A percentile compares a stretch with the other conserved stretches of the same genome.
Evolutionary conservation across 2,113 vertebrate species (phyloP).

Genomic region (Trochalopteron elliotii): DNA sequence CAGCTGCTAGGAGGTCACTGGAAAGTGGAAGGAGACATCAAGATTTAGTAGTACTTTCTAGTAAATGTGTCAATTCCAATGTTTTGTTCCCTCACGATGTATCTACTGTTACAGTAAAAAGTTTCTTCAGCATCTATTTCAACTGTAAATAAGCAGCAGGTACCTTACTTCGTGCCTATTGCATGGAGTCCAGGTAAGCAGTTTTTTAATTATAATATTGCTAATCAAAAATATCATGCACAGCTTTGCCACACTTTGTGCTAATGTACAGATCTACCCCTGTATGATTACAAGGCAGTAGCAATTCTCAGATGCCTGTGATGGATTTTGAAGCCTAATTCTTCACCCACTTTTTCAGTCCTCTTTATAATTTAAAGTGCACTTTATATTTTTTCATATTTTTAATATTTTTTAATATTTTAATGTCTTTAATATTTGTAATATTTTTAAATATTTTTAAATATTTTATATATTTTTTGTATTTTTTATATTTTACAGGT

Average conservation of each 20-base stretch:
- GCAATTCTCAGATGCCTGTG: not conserved
- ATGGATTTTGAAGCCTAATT: not conserved
- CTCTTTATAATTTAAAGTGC: not conserved
- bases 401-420: not conserved
- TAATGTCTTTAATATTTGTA: too few relatives aligned
- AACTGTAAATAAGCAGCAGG: too few relatives aligned
- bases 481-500: not conserved
- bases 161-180: rapidly evolving
- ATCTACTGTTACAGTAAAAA: too few relatives aligned
- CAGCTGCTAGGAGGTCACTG: too few relatives aligned
- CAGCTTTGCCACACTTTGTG: not conserved
- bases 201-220: not conserved
- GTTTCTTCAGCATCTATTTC: too few relatives aligned
- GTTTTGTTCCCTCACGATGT: too few relatives aligned
- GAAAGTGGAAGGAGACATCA: too few relatives aligned
- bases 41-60: too few relatives aligned
- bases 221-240: not conserved
- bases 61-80: too few relatives aligned
- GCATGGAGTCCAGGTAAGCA: not conserved
- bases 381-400: not conserved
- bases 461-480: not conserved
- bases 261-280: not conserved
- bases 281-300: not conserved
- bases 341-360: not conserved
- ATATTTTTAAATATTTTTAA: too few relatives aligned